Evolutionary conservation across 35 echinoderm and acorn worm genomes (phyloP), one percentile per base, ranked within the genome.

Genomic region (Heliocidaris tuberculata): DNA sequence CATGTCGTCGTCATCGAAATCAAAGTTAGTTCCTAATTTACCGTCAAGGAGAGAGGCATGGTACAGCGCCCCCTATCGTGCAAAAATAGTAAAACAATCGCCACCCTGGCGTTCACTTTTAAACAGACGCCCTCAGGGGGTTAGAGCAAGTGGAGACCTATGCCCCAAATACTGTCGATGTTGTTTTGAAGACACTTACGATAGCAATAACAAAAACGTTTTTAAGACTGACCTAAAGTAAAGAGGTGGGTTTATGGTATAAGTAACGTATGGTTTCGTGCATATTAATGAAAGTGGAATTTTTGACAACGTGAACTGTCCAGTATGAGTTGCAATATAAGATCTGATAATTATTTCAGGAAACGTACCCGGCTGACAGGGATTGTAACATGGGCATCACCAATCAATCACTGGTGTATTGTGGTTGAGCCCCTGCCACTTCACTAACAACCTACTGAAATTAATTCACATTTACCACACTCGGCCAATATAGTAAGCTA

Each of bases 51-150:
- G n/a, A 59, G 91, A 93, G 19, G 92, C 91, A 13, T 96, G 95
- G 95, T 96, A 54, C 86, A 96, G 95, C 32, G 85, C 95, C 32
- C 92, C 85, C 19, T 94, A 70, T 94, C 92, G 95, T 19, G 15
- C 92, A 15, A 86, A 65, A 54, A 93, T 96, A 65, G 85, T 96
- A 2, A 85, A 61, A 30, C 48, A 93, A 9, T 96, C 95, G 27
- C 95, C 95, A 16, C 95, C 95, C n/a, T 96, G 95, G 95, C 61
- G 95, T 29, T 96, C 95, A 16, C 31, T 96, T 92, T n/a, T 96
- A 70, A 96, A 94, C 59, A 86, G 95, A 13, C 92, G 95, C n/a
- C 93, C 95, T 56, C 71, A 94, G 30, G 95, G 95, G 49, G 49
- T 96, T 11, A 88, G 95, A 86, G 61, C 93, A 15, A 32, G 60